Evolutionary conservation across 2,113 vertebrate species (phyloP).

Genomic region (Pygoscelis antarcticus): DNA sequence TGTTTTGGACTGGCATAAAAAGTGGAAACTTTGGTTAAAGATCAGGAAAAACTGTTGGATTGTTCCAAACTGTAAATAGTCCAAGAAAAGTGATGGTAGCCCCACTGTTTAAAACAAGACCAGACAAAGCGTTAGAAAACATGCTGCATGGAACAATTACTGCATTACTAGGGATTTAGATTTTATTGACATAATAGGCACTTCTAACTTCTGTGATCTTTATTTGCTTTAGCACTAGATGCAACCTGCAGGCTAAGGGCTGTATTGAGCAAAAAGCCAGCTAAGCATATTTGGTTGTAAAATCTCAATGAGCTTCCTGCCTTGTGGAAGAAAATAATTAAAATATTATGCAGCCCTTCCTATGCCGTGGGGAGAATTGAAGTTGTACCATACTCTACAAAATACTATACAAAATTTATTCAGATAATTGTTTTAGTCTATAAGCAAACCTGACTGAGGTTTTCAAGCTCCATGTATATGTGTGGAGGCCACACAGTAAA

Average conservation of each 20-base stretch:
- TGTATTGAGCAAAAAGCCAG: constrained; percentile 47
- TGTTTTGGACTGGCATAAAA: constrained; percentile 9
- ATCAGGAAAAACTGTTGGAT: constrained; percentile 41
- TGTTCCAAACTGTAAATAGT: constrained; percentile 42
- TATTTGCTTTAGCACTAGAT: constrained; percentile 62
- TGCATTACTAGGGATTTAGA: constrained; percentile 62
- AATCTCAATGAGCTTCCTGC: constrained; percentile 55
- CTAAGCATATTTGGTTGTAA: constrained; percentile 62
- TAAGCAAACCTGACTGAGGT: not conserved
- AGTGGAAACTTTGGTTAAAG: constrained; percentile 36
- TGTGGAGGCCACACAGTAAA: not conserved
- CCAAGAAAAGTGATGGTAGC: constrained; percentile 46
- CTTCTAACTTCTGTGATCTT: constrained; percentile 64
- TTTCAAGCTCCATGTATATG: not conserved
- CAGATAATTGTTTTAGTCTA: not conserved
- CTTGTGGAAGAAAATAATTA: constrained; percentile 56
- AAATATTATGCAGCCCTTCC: constrained; percentile 15
- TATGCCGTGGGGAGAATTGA: constrained; percentile 26
- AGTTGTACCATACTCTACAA: not conserved
- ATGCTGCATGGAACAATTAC: constrained; percentile 66
- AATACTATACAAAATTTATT: not conserved
- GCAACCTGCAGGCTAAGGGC: constrained; percentile 57
- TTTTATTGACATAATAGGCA: constrained; percentile 69
- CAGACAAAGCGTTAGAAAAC: constrained; percentile 62
- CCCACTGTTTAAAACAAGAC: constrained; percentile 62